Evolutionary conservation across 2,888 invertebrate genomes (phyloP), one percentile per base, ranked within the genome.

Genomic region (Eustalomyia histrio): DNA sequence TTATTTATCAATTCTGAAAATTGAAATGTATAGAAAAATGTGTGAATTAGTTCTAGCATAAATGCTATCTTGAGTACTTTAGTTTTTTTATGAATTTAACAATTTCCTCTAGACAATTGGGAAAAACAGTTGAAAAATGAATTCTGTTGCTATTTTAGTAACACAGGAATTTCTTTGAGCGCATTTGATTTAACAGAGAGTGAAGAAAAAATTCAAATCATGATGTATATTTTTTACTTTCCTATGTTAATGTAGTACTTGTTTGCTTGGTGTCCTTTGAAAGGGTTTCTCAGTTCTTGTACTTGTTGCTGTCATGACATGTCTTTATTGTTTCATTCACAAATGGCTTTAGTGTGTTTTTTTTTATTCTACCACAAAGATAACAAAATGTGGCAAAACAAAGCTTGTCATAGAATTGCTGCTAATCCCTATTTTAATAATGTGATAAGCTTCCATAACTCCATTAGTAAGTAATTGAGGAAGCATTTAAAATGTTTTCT

Each of bases 351-450:
- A 60, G 24, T 33, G 17, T 58, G 16, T 52, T 63, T 39, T 47
- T n/a, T 57, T 69, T 47, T 55, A 60, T 3, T 60, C 39, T 33
- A 57, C 74, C 81, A 55, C 81, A 81, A 78, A 75, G 78, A 78
- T 81, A 81, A 81, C 78, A 78, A 78, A 81, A 81, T 81, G 81
- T 78, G 81, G 78, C 78, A 71, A 21, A 73, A 80, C 80, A 76
- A 81, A 74, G 73, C 53, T 72, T 76, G 74, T 67, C 69, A 67
- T 60, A 18, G 33, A 58, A 50, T 69, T 69, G 68, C 67, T 57
- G 68, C 67, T 67, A 24, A 24, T 64, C 64, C 58, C 69, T 68
- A 52, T 71, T 75, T 75, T 78, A 81, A 74, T 75, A 71, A 67
- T 65, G 78, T 78, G 81, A 74, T 81, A 81, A 81, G 69, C 74